Base-by-base conservation (phyloP, 2,113 vertebrate species). In the Tauraco erythrolophus region DNA sequence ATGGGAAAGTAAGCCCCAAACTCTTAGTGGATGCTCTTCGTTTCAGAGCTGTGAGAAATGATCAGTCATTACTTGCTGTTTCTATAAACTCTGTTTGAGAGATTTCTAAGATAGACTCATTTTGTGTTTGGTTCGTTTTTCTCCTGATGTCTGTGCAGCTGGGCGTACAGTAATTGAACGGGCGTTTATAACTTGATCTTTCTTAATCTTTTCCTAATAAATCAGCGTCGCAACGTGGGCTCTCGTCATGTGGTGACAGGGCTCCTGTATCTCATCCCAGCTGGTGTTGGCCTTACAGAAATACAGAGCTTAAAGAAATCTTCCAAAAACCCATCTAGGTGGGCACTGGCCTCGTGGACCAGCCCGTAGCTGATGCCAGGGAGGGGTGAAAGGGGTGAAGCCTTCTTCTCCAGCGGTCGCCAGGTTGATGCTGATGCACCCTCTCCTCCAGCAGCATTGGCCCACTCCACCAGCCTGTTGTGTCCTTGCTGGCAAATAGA, bases 91-190 rank as follows among this genome's bases (percentile, higher is more conserved):
- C 56, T 17, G 35, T 75, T 83, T 64, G 50, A 64, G 88, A 41
- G 33, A 28, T 37, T 86, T 83, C 57, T 54, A 37, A 70, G 71
- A 31, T 53, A 12, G 1, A 33, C 25, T 31, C 1, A 1, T 62
- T 64, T 57, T 4, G 4, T 57, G 13, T 51, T 92, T 50, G 24
- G 21, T 69, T 90, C 19, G 5, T 78, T 27, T 87, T 39, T 84
- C 48, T 88, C 11, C 24, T 5, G 10, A 3, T 70, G 11, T 19
- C 65, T 72, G 45, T 61, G 54, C 62, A 58, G 62, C n/a, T 85
- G 11, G 57, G 39, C 0, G 0, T 69, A 11, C 1, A 9, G 35
- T 80, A 83, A 46, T 64, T 4, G 27, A 90, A 66, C 0, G 4
- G 39, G 35, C 57, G 31, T 72, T 83, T 83, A 60, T 48, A 76